Percentiles rank a stretch among this genome's conserved stretches.
These are phyloP conservation scores for Muscidifurax raptorellus DNA, from an alignment of 1,140 invertebrate genomes.

Conservation along the genomic window DNA sequence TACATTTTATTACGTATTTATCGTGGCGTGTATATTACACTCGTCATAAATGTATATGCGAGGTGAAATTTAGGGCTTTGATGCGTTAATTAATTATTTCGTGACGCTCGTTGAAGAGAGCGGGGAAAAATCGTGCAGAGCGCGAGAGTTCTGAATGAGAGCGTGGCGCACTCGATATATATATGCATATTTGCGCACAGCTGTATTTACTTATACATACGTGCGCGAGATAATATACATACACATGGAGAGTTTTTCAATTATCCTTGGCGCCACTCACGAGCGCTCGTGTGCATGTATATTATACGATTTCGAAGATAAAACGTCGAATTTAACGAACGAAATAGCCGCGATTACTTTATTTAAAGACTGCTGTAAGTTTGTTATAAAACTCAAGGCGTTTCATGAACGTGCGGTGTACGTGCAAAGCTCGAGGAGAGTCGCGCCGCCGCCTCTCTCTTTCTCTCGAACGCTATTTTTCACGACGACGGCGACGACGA, in stretches of 20 bases:
- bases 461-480: neutral
- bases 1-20: neutral
- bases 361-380: no score
- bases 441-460: neutral
- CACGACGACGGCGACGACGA: neutral
- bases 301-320: no score
- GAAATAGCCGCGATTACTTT: no score
- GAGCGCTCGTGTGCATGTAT: no score
- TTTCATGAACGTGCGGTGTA: neutral
- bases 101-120: neutral
- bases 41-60: neutral
- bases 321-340: no score
- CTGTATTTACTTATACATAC: no score
- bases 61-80: neutral
- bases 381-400: neutral
- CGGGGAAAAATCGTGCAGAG: neutral
- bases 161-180: neutral
- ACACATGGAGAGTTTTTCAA: no score
- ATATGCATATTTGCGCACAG: no score
- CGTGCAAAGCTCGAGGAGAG: no score
- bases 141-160: neutral
- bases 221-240: no score
- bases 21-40: neutral
- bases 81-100: neutral
- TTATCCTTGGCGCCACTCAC: no score